Base-by-base conservation (phyloP, 2,797 vertebrate genomes). In the Pseudochaenichthys georgianus region DNA sequence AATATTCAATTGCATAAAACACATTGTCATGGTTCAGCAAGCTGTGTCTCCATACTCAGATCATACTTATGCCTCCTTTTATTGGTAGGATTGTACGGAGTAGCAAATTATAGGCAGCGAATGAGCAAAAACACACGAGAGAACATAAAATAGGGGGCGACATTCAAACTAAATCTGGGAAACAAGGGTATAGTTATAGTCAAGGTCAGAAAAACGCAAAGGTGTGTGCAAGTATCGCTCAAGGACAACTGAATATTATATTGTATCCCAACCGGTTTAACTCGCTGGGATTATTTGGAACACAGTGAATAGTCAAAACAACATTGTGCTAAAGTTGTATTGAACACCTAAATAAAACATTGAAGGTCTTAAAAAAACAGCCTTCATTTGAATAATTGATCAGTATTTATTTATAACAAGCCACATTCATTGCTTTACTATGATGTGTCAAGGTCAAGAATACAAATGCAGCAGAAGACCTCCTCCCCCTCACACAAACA, bases 1-100 rank as follows among this genome's bases (percentile, higher is more conserved):
- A 84, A 90, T 90, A 64, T 91, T 89, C 64, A 78, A 55, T 89
- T 90, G 86, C 74, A 91, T 87, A 69, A 90, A 88, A 70, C 77
- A 82, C 73, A 70, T 87, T 74, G 84, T 88, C 45, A 58, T 45
- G 59, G 80, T 73, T 80, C 61, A 67, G 75, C 58, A 69, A 72
- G 66, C 73, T 61, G n/a, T 16, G 63, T 58, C 70, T 62, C 74
- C 48, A 12, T 21, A 31, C 76, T 74, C 66, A 70, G 50, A 77
- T 73, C 82, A 79, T 28, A 64, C 47, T 66, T 64, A 66, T 10
- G 34, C 43, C 41, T 13, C 4, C 53, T 31, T 78, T 68, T 80
- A 45, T 78, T 78, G 73, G 63, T 70, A n/a, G 28, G 67, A 55
- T 55, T 70, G 19, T 52, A 34, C 21, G 15, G 21, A 73, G 64